Conservation (phyloP, 2,113 vertebrate genomes). For the Origma solitaria region DNA sequence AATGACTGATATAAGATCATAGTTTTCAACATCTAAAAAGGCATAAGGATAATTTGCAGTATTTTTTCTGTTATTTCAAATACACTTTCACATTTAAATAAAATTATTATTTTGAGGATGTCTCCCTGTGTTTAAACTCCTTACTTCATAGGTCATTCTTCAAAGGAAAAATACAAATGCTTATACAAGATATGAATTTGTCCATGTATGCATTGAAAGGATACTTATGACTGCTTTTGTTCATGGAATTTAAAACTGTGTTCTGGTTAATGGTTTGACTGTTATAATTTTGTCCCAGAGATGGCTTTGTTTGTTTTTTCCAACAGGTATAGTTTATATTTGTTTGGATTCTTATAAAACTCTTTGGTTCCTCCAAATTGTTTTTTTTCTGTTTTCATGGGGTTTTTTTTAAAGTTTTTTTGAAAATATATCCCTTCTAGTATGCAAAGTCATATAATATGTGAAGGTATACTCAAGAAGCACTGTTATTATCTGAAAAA, state of each 20-base stretch:
- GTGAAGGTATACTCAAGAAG: not conserved
- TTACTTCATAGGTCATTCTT: not conserved
- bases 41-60: not conserved
- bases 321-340: not conserved
- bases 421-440: not conserved
- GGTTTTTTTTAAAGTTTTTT: not conserved
- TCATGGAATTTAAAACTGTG: not conserved
- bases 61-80: not conserved
- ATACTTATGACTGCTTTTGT: not conserved
- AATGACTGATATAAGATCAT: not conserved
- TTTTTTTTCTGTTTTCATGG: not conserved
- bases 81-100: not conserved
- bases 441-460: not conserved
- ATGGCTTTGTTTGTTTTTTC: not conserved
- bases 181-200: not conserved
- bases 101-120: not conserved
- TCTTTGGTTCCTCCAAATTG: not conserved
- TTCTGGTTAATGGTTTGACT: not conserved
- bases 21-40: not conserved
- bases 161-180: not conserved
- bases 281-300: accelerated
- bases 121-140: not conserved
- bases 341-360: not conserved
- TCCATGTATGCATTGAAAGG: not conserved
- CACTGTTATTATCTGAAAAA: not conserved